Evolutionary conservation across 2,888 invertebrate genomes (phyloP).

Genomic region (Strigamia maritima): DNA sequence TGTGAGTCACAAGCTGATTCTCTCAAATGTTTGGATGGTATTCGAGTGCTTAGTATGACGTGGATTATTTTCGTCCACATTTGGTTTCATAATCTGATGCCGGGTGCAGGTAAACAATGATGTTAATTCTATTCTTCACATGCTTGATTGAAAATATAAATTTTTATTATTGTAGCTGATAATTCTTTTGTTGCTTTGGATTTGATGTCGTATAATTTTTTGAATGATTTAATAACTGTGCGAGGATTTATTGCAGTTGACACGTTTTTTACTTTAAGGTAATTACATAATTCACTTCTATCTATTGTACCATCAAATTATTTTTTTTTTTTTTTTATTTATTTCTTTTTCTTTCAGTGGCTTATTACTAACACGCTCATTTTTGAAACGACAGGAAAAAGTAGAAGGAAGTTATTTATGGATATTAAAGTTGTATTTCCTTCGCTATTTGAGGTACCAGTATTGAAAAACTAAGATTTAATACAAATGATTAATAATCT

Average conservation of each 20-base stretch:
- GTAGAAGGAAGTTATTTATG: neutral
- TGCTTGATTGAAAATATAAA: neutral
- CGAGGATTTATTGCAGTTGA: neutral
- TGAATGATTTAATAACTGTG: neutral
- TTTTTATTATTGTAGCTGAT: neutral
- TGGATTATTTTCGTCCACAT: neutral
- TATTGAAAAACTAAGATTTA: neutral
- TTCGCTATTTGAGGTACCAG: neutral
- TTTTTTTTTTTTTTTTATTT: neutral
- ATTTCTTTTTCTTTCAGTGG: no score
- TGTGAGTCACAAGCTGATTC: neutral
- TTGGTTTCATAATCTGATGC: neutral
- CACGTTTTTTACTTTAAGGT: neutral
- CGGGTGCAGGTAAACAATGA: neutral
- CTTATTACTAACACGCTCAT: neutral
- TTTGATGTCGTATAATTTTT: neutral
- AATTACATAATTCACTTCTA: neutral
- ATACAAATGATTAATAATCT: neutral
- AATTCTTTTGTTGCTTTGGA: neutral
- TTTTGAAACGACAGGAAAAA: neutral
- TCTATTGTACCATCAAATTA: neutral
- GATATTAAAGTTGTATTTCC: neutral
- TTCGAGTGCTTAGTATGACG: neutral
- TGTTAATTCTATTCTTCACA: neutral
- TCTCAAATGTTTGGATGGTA: neutral